Conservation (phyloP, 2,797 vertebrate species). For the Acrossocheilus wenchowensis region DNA sequence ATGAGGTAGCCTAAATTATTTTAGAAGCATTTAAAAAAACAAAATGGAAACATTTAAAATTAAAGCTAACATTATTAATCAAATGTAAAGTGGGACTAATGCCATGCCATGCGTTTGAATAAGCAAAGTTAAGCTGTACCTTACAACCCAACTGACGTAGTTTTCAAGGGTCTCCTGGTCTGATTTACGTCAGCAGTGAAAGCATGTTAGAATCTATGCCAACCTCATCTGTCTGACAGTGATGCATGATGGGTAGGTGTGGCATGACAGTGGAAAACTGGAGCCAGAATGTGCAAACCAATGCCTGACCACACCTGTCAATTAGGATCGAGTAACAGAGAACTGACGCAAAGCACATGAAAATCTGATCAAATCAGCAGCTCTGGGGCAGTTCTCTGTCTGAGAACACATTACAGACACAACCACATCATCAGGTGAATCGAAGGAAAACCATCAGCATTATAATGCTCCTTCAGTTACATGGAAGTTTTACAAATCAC, state of each 20-base stretch:
- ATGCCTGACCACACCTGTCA: conserved; percentile 14
- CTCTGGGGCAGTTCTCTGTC: conserved; percentile 4
- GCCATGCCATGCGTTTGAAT: neutral
- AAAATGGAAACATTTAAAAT: neutral
- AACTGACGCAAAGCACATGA: conserved; percentile 7
- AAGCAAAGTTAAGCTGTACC: neutral
- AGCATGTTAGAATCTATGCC: conserved; percentile 3
- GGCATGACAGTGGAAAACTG: neutral
- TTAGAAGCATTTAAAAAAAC: neutral
- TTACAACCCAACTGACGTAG: neutral
- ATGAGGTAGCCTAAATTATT: too few species aligned
- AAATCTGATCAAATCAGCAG: conserved; percentile 15
- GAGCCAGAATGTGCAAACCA: neutral
- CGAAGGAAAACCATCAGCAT: neutral
- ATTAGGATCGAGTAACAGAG: neutral
- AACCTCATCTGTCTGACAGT: conserved; percentile 5
- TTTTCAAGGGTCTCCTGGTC: neutral
- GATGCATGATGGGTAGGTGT: conserved; percentile 25
- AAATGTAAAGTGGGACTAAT: neutral
- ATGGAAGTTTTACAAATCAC: neutral
- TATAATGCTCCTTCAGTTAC: neutral
- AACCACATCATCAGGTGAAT: neutral
- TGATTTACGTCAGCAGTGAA: neutral
- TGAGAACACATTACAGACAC: conserved; percentile 1
- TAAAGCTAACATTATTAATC: neutral